Base-by-base conservation (phyloP, 2,113 vertebrate genomes). In the Perca flavescens region DNA sequence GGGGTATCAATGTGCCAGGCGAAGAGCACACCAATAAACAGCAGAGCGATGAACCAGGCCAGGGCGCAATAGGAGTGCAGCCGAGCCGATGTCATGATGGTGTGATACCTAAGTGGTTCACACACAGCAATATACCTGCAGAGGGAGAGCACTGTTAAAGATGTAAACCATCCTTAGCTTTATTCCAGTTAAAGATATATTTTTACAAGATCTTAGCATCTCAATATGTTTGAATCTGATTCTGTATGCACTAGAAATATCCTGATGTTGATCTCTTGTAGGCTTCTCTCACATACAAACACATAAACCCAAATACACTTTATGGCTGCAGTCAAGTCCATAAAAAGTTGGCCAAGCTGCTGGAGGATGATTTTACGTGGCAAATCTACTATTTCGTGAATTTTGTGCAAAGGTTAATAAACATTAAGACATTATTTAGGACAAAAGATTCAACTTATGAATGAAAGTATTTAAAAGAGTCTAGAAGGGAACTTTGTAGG, bases 111-210 rank as follows among this genome's bases (percentile, higher is more conserved):
- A 72, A 94, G 90, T 0, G 90, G 88, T 6, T 91, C 43, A 49
- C 93, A 94, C 49, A 93, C 91, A 1, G 91, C 91, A 0, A 92
- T 4, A 12, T 87, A 93, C 78, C 92, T 93, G 73, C 57, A 85
- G n/a, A 72, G 6, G 5, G 40, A 53, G 15, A 67, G 13, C 46
- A 49, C 46, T 49, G 66, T 22, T 34, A 22, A 4, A 12, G 4
- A 61, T 25, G 50, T 22, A 14, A 14, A 22, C 28, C 16, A 40
- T 28, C 2, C 21, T 3, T 1, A 49, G 2, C 13, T 50, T 28
- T 6, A 40, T 50, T 47, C n/a, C 7, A 63, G 6, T 64, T 49
- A 16, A 16, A 47, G 43, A 47, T 65, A 2, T 4, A 16, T 43
- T 13, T 22, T 65, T 25, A 19, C 64, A 49, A 6, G 43, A 25